Evolutionary conservation across 2,113 vertebrate genomes (phyloP).

Genomic region (Hydropotes inermis): DNA sequence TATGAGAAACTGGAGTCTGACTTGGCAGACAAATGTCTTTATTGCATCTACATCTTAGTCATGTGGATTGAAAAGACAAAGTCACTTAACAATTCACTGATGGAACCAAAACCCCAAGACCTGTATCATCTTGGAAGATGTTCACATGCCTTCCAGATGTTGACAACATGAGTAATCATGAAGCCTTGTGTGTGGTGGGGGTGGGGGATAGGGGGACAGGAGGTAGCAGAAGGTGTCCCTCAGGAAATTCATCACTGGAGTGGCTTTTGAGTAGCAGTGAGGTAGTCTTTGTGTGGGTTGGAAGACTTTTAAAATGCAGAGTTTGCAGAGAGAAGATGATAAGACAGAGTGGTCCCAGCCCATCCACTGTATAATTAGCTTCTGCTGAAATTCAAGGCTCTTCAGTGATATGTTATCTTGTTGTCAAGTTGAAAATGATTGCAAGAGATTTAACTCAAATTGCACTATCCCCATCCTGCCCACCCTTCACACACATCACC

Average conservation of each 20-base stretch:
- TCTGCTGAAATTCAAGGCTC: conserved; percentile 75
- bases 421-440: conserved; percentile 61
- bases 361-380: conserved; percentile 73
- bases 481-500: neutral
- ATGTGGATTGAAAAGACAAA: conserved; percentile 65
- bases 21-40: conserved; percentile 30
- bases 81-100: conserved; percentile 73
- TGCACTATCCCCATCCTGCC: neutral
- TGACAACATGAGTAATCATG: conserved; percentile 74
- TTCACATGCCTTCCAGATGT: conserved; percentile 77
- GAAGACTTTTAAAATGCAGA: conserved; percentile 77
- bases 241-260: conserved; percentile 73
- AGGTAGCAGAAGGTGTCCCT: conserved; percentile 56
- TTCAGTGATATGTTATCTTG: conserved; percentile 37
- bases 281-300: conserved; percentile 70
- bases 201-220: neutral
- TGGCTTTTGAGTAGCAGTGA: conserved; percentile 70
- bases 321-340: conserved; percentile 66
- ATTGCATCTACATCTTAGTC: conserved; percentile 54
- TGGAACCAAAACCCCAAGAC: conserved; percentile 71
- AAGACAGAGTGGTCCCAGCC: conserved; percentile 51
- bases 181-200: conserved; percentile 8
- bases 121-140: conserved; percentile 70
- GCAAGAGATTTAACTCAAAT: conserved; percentile 48
- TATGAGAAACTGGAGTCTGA: neutral